Evolutionary conservation across 2,113 vertebrate species (phyloP).

Genomic region (Myotis lucifugus): DNA sequence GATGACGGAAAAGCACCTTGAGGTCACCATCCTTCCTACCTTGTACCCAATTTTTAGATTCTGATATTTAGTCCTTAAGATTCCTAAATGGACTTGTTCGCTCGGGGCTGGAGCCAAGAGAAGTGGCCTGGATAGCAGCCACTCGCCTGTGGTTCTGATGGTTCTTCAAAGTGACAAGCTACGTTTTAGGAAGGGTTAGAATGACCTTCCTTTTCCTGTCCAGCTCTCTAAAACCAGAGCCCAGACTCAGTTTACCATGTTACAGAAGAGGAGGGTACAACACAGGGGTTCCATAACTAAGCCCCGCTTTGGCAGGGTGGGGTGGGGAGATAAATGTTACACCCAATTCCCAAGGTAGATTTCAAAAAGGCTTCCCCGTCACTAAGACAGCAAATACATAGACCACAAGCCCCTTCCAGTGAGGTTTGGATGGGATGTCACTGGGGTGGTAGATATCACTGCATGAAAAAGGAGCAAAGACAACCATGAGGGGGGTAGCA

Average conservation of each 20-base stretch:
- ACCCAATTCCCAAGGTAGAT: neutral
- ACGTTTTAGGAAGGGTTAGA: neutral
- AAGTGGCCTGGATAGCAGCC: neutral
- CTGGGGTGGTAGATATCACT: accelerated
- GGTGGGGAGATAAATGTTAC: neutral
- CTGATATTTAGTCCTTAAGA: neutral
- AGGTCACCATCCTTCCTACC: neutral
- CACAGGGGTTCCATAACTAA: neutral
- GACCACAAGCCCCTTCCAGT: neutral
- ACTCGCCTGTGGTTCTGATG: neutral
- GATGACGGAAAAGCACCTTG: neutral
- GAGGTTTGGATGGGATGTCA: neutral
- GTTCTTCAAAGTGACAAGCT: neutral
- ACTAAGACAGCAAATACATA: neutral
- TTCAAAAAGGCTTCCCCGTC: neutral
- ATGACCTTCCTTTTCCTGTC: neutral
- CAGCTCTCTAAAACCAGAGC: neutral
- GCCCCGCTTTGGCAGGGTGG: neutral
- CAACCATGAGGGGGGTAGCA: neutral
- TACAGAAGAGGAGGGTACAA: neutral
- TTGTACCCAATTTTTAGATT: neutral
- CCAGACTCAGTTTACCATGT: neutral
- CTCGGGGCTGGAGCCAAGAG: neutral
- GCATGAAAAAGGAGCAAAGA: neutral
- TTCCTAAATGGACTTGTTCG: neutral